Conservation (phyloP, 2,113 vertebrate species). For the Proterorhinus semilunaris region DNA sequence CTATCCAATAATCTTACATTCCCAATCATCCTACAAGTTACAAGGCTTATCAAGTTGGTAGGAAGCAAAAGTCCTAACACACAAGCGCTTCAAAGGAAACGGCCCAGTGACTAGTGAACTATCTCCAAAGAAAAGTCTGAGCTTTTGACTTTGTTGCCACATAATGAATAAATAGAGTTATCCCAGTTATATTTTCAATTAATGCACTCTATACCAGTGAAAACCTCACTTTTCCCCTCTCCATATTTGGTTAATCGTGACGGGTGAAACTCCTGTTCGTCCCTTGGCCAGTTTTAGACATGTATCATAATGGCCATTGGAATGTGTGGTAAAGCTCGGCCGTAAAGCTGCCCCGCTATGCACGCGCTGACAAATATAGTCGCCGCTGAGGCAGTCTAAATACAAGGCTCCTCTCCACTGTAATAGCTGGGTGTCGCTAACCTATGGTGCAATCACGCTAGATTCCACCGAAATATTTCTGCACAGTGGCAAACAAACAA, state of each 20-base stretch:
- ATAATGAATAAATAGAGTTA: too few relatives aligned
- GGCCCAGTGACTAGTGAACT: background rate
- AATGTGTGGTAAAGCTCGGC: conserved; percentile 69
- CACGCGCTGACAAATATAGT: conserved; percentile 80
- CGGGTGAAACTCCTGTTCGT: conserved; percentile 25
- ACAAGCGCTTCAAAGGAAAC: conserved; percentile 21
- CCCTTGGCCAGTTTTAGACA: conserved; percentile 36
- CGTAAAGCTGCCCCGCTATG: conserved; percentile 61
- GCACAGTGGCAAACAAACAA: conserved; percentile 79
- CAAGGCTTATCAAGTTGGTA: conserved; percentile 28
- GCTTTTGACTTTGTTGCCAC: background rate
- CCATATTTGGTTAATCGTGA: conserved; percentile 3
- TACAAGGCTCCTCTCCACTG: conserved; percentile 74
- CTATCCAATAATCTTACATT: conserved; percentile 16
- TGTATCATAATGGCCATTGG: conserved; percentile 66
- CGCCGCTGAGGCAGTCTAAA: conserved; percentile 75
- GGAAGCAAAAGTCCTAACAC: conserved; percentile 32
- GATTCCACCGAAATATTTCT: conserved; percentile 78
- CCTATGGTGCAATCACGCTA: conserved; percentile 76
- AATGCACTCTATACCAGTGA: background rate
- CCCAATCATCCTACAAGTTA: conserved; percentile 58
- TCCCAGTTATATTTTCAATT: too few relatives aligned
- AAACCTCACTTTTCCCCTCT: background rate
- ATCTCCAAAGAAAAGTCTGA: background rate
- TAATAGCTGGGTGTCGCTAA: conserved; percentile 83